Percentiles rank a stretch among this genome's conserved stretches.
Conservation (phyloP, 2,888 invertebrate genomes). For the Heliconius ismenius region DNA sequence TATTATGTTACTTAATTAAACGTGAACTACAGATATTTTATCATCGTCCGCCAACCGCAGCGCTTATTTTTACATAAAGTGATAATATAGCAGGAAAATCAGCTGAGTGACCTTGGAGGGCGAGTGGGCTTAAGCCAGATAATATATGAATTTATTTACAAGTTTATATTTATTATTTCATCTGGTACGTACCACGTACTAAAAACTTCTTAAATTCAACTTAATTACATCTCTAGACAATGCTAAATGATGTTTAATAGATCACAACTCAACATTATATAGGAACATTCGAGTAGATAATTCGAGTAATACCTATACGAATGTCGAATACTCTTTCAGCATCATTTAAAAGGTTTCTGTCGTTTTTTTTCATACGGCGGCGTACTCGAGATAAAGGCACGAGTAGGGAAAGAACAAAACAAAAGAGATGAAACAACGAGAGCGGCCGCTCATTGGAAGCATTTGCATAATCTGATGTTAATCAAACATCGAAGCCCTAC, state of each 20-base stretch:
- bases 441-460: conserved; percentile 76
- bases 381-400: conserved; percentile 74
- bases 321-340: conserved; percentile 77
- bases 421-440: conserved; percentile 73
- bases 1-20: conserved; percentile 21
- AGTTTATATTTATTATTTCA: conserved; percentile 1
- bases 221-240: conserved; percentile 58
- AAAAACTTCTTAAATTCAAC: background rate
- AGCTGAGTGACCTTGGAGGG: conserved; percentile 49
- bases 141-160: conserved; percentile 14
- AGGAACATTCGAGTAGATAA: conserved; percentile 66
- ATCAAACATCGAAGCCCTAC: conserved; percentile 72
- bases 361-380: conserved; percentile 73
- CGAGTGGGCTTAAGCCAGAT: conserved; percentile 27
- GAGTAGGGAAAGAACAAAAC: conserved; percentile 71
- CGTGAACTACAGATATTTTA: conserved; percentile 21
- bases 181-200: background rate
- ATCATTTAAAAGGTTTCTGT: conserved; percentile 59
- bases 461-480: conserved; percentile 82
- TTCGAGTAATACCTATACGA: conserved; percentile 60
- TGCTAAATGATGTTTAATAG: conserved; percentile 61
- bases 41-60: conserved; percentile 34
- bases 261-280: conserved; percentile 72
- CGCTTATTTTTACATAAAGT: conserved; percentile 39
- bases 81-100: conserved; percentile 55